phyloP scores from a whole-genome alignment of 2,113 vertebrate species.

The Neomonachus schauinslandi region DNA sequence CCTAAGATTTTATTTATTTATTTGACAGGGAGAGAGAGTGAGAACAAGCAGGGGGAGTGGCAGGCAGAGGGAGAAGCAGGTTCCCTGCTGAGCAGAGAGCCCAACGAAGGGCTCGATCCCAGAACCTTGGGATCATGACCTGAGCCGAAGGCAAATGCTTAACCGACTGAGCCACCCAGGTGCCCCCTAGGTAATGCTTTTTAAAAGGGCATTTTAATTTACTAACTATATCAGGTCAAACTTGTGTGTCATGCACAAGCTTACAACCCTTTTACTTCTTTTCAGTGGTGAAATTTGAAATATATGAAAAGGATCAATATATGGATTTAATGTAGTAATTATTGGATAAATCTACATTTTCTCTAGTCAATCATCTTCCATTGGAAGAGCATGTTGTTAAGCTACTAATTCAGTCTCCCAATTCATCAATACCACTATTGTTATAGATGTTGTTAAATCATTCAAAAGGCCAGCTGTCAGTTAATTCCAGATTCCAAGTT shows the following conservation, averaged over 20 bases:
- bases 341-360: background rate
- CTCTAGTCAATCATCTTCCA: background rate
- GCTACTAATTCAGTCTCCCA: background rate
- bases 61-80: too few relatives aligned
- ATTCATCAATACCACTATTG: background rate
- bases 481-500: background rate
- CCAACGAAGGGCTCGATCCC: too few relatives aligned
- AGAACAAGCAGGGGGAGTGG: too few relatives aligned
- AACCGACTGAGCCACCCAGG: too few relatives aligned
- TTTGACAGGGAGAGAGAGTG: too few relatives aligned
- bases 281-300: background rate
- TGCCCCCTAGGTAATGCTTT: background rate
- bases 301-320: background rate
- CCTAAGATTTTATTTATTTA: too few relatives aligned
- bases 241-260: background rate
- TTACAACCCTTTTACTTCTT: background rate
- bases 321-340: background rate
- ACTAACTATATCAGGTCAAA: background rate
- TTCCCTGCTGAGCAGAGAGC: too few relatives aligned
- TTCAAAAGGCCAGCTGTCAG: background rate
- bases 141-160: too few relatives aligned
- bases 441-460: background rate
- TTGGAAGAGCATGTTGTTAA: background rate
- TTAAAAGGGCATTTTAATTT: background rate
- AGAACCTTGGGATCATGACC: too few relatives aligned